A percentile compares a stretch with the other conserved stretches of the same genome.
These are phyloP conservation scores for Brevimyrus niger DNA, from an alignment of 2,113 vertebrate genomes.

Conservation along the genomic window DNA sequence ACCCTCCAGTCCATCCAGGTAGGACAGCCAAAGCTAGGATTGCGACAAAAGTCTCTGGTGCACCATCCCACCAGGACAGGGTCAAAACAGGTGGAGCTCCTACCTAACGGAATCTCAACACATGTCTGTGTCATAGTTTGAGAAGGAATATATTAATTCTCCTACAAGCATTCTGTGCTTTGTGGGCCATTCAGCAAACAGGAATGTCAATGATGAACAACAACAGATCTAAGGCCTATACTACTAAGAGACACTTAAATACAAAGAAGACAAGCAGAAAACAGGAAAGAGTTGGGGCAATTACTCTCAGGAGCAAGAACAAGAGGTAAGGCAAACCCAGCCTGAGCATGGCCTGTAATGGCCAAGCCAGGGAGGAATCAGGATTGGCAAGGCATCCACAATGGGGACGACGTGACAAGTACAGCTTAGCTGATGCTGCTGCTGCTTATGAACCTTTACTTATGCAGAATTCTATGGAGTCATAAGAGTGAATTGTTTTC, in stretches of 20 bases:
- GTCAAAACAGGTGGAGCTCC: not conserved
- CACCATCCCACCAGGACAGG: not conserved
- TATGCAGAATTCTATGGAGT: slow-evolving; percentile 3
- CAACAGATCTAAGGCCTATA: too few species aligned
- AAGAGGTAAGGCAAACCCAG: too few species aligned
- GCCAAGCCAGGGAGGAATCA: too few species aligned
- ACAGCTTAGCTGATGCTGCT: not conserved
- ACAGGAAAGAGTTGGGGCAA: too few species aligned
- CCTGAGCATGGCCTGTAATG: too few species aligned
- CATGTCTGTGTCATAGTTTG: not conserved
- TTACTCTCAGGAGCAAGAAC: too few species aligned
- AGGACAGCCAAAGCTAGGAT: not conserved
- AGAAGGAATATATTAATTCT: not conserved
- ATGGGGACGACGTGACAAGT: too few species aligned
- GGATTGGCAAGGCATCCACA: too few species aligned
- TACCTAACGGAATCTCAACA: not conserved
- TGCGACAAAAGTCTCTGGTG: not conserved
- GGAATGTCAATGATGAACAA: too few species aligned
- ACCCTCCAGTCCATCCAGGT: not conserved
- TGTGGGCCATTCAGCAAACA: too few species aligned
- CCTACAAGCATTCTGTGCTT: not conserved
- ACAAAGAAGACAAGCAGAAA: too few species aligned
- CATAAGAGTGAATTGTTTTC: not conserved
- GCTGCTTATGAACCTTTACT: not conserved
- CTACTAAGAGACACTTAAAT: too few species aligned